A percentile compares a stretch with the other conserved stretches of the same genome.
Conservation (phyloP, 2,888 invertebrate genomes). For the Polydrusus pterygomalis region DNA sequence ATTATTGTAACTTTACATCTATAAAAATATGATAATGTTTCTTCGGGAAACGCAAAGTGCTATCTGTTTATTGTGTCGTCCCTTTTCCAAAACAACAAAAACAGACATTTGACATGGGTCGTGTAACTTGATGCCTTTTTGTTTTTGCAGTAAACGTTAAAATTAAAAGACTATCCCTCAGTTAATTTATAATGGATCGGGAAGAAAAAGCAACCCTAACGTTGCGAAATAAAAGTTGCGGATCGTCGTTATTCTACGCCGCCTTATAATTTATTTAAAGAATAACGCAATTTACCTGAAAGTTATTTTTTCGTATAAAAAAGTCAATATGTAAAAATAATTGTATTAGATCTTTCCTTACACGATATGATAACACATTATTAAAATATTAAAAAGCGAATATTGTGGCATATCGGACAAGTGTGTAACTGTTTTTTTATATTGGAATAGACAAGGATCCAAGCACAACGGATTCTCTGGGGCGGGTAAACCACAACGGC, state of each 20-base stretch:
- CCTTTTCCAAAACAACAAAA: slow-evolving; percentile 5
- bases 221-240: neutral
- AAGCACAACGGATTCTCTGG: no score
- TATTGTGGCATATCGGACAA: no score
- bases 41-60: neutral
- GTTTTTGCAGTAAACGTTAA: slow-evolving; percentile 26
- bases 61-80: slow-evolving; percentile 25
- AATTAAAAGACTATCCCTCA: slow-evolving; percentile 15
- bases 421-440: no score
- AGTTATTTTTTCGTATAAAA: no score
- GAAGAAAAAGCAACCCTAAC: neutral
- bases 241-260: neutral
- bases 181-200: slow-evolving; percentile 19
- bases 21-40: slow-evolving; percentile 1
- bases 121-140: slow-evolving; percentile 31
- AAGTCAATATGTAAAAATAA: no score
- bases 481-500: no score
- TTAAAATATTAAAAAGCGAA: no score
- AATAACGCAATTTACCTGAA: neutral
- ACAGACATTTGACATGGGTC: slow-evolving; percentile 36
- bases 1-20: neutral
- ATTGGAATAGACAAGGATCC: no score
- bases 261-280: neutral
- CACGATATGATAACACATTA: no score
- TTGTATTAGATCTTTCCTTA: no score